Evolutionary conservation across 2,888 invertebrate species (phyloP).

Genomic region (Eudemis profundana): DNA sequence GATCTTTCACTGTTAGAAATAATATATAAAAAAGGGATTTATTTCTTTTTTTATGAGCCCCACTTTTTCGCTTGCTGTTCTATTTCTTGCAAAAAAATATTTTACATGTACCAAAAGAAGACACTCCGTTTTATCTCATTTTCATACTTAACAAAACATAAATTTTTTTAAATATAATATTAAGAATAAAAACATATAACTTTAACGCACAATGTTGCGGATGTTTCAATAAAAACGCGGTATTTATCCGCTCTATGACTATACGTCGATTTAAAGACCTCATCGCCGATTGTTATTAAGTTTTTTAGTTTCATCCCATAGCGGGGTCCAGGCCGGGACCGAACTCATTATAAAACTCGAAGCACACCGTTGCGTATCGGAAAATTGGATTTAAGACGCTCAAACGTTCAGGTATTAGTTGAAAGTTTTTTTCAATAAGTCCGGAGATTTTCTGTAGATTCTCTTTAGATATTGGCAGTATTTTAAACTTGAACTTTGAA

Average conservation of each 20-base stretch:
- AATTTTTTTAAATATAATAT: too few relatives aligned
- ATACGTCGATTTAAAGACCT: slow-evolving; percentile 16
- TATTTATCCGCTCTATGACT: slow-evolving; percentile 20
- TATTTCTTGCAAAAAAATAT: too few relatives aligned
- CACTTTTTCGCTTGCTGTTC: too few relatives aligned
- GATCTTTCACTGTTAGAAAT: too few relatives aligned
- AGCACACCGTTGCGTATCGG: slow-evolving; percentile 37
- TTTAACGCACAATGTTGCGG: too few relatives aligned
- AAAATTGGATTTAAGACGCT: slow-evolving; percentile 39
- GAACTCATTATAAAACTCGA: slow-evolving; percentile 40
- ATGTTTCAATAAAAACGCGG: not conserved
- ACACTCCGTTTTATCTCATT: too few relatives aligned
- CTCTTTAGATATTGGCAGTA: not conserved
- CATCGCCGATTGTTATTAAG: slow-evolving; percentile 40
- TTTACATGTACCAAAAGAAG: too few relatives aligned
- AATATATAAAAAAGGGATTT: too few relatives aligned
- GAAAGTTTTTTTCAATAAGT: slow-evolving; percentile 35
- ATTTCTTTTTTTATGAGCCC: too few relatives aligned
- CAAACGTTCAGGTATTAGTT: slow-evolving; percentile 38
- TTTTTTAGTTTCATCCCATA: slow-evolving; percentile 41
- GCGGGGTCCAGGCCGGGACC: slow-evolving; percentile 18
- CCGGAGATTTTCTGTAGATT: slow-evolving; percentile 1
- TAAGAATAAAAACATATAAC: too few relatives aligned
- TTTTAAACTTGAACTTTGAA: not conserved
- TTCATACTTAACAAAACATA: too few relatives aligned